Base-by-base conservation (phyloP, 2,113 vertebrate genomes). In the Vulpes vulpes region DNA sequence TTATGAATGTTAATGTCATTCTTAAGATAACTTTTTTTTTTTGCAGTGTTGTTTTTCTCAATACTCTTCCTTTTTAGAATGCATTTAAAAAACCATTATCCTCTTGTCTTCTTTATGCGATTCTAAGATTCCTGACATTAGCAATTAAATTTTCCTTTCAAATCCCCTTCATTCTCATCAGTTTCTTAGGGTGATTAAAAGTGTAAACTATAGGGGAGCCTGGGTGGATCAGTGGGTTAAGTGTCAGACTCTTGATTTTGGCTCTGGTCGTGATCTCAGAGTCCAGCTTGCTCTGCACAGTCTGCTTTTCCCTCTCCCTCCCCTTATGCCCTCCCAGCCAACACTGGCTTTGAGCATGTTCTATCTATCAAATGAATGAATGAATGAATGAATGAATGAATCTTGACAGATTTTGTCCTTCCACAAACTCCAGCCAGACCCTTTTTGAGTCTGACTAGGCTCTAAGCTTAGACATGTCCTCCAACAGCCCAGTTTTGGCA, bases 151-250 rank as follows among this genome's bases (percentile, higher is more conserved):
- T 43, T 82, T 12, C 38, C 15, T 19, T 38, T 69, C 38, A 17
- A 38, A 38, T 20, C 23, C 25, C 14, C 19, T 17, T 64, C 11
- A 38, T 49, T 49, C 59, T 74, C 19, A 51, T 23, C 25, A 16
- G 10, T 27, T 59, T 67, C 10, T n/a, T 43, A 60, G n/a, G 14
- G 17, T 19, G 73, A 30, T 14, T 43, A 6, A 17, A 22, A 74
- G 16, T 4, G 1, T 20, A 8, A 20, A 11, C 35, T 5, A 1
- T 1, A 8, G 25, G 2, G 14, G 10, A 15, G 19, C 3, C 65
- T 69, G 65, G 7, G 65, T 67, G 65, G 15, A 32, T 19, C 16
- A 9, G 67, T 35, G 0, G 8, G 65, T 69, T n/a, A 19, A n/a
- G 32, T 3, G 1, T n/a, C 32, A 0, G 8, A 19, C 65, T n/a